These are phyloP conservation scores for Steinernema carpocapsae DNA, from an alignment of 2,888 invertebrate species.

Conservation along the genomic window DNA sequence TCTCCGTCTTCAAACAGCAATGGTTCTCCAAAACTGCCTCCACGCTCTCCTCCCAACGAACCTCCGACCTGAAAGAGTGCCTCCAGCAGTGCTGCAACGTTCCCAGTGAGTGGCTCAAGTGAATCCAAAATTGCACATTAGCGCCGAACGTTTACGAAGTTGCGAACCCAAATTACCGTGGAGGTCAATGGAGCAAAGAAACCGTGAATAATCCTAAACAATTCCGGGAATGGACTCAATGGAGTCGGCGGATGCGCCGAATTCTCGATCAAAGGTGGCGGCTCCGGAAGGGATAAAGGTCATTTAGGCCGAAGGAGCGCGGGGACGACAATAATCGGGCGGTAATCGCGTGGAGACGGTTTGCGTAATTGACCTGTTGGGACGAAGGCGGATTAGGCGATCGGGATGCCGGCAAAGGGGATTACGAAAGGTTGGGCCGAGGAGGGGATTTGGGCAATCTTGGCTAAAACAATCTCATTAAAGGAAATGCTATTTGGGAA, in stretches of 20 bases:
- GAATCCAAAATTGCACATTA: neutral
- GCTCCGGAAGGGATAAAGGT: conserved; percentile 4
- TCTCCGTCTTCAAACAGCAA: conserved; percentile 58
- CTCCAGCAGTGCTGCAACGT: conserved; percentile 58
- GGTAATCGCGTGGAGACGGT: neutral
- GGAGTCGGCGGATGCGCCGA: conserved; percentile 5
- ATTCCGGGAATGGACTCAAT: conserved; percentile 3
- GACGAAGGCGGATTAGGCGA: neutral
- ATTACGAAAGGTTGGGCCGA: neutral
- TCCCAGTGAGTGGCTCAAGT: conserved; percentile 50
- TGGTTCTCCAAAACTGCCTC: conserved; percentile 53
- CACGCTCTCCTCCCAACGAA: conserved; percentile 53
- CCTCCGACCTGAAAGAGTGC: conserved; percentile 59
- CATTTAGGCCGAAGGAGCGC: neutral
- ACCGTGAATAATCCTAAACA: conserved; percentile 17
- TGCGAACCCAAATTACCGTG: neutral
- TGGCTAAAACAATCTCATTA: neutral
- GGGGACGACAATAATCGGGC: neutral
- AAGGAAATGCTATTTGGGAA: too few species aligned
- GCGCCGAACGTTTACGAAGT: conserved; percentile 10
- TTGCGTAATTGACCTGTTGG: neutral
- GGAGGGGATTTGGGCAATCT: too few species aligned
- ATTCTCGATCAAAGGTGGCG: conserved; percentile 17
- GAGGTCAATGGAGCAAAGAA: conserved; percentile 9
- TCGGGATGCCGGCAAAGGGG: neutral